phyloP scores from a whole-genome alignment of 2,888 invertebrate species.

The Phytoseiulus persimilis region DNA sequence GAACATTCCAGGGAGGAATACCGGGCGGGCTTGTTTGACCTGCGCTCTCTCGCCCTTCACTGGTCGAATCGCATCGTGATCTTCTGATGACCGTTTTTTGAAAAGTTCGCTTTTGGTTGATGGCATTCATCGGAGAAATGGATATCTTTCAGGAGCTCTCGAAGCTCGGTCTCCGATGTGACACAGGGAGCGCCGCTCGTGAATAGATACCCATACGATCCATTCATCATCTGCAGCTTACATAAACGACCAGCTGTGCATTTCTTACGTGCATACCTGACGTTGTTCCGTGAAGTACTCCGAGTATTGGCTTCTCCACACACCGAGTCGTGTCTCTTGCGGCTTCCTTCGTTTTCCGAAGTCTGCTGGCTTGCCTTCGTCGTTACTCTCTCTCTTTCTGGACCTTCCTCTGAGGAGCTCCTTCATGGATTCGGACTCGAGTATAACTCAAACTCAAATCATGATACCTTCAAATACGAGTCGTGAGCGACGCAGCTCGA shows the following conservation, averaged over 20 bases:
- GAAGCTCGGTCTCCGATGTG: background rate
- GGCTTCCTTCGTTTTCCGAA: background rate
- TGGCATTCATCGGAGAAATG: no score
- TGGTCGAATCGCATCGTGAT: no score
- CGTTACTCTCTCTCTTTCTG: background rate
- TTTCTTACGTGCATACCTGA: background rate
- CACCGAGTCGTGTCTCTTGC: background rate
- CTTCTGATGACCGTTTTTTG: no score
- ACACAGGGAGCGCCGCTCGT: background rate
- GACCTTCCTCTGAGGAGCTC: background rate
- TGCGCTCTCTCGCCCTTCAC: no score
- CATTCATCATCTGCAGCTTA: background rate
- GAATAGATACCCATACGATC: background rate
- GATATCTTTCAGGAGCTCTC: background rate
- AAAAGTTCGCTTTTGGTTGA: no score
- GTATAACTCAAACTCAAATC: background rate
- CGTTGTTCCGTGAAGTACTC: no score
- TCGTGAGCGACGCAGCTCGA: background rate
- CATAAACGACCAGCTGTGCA: background rate
- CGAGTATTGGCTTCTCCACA: no score
- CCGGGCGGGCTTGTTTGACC: no score
- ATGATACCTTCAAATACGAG: background rate
- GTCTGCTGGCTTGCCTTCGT: background rate
- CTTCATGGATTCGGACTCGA: background rate
- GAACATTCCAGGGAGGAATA: no score